phyloP scores from a whole-genome alignment of 1,140 invertebrate genomes.

The Cyclargus thomasi region DNA sequence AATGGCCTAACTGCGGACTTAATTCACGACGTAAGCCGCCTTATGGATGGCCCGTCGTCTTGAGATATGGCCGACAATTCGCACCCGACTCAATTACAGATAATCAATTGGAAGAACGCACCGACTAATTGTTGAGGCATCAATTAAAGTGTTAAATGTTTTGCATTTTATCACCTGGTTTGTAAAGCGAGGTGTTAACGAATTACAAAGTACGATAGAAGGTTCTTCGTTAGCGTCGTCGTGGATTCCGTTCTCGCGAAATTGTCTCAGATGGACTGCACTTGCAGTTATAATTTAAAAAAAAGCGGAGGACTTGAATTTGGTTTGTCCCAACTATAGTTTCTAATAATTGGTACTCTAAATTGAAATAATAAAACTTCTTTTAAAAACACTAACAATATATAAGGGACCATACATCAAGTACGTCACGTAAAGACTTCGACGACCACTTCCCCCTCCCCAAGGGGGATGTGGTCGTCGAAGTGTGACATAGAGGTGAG shows the following conservation, averaged over 20 bases:
- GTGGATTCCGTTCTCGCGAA: neutral
- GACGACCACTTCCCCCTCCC: no score
- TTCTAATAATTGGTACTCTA: neutral
- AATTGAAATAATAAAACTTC: neutral
- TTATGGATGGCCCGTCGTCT: conserved; percentile 44
- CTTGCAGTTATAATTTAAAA: no score
- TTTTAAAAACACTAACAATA: neutral
- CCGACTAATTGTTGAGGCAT: conserved; percentile 8
- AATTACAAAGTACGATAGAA: no score
- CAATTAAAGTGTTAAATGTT: conserved; percentile 15
- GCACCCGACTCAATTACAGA: conserved; percentile 42
- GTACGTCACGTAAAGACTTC: no score
- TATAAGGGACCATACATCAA: no score
- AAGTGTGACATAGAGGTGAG: no score
- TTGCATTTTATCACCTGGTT: no score
- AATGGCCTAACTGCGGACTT: conserved; percentile 31
- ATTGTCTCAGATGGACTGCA: neutral
- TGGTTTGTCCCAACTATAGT: neutral
- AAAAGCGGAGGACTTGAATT: neutral
- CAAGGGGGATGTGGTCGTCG: no score
- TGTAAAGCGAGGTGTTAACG: neutral
- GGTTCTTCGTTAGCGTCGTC: no score
- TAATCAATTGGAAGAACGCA: conserved; percentile 55
- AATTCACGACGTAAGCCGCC: conserved; percentile 44
- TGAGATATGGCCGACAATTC: conserved; percentile 60